Evolutionary conservation across 2,797 vertebrate species (phyloP), one percentile per base, ranked within the genome.

Genomic region (Pitangus sulphuratus): DNA sequence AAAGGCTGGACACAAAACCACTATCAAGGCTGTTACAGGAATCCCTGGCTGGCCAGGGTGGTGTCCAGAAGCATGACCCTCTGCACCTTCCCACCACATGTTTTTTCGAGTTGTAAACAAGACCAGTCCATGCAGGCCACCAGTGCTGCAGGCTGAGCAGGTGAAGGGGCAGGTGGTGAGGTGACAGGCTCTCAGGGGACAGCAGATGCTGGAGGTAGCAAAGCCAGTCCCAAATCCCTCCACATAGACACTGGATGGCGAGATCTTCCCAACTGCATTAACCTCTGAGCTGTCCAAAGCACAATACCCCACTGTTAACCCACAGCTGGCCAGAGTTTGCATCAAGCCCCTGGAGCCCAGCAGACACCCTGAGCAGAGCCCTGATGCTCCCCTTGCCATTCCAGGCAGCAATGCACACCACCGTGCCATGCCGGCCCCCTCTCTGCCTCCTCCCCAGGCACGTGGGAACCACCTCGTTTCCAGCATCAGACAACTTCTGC

Each of bases 51-150:
- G 39, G 30, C 12, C 72, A 33, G 65, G 40, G 25, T 3, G 58
- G 21, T 20, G 51, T 39, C 48, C 39, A 17, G 65, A 39, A 56
- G 33, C 37, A 8, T 3, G 37, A 40, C 20, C 58, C 33, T 26
- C 5, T 35, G 44, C 21, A 3, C 30, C 30, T 18, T 25, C 35
- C 37, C 70, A 37, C 19, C 71, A 2, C 8, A 6, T 2, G 15
- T 6, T 60, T 19, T 9, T n/a, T 15, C n/a, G 1, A 5, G 22
- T 0, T 12, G 40, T 1, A 35, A 31, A 1, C 0, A 2, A 45
- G 35, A 5, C 0, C 3, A 50, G 13, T 21, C 51, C 20, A 1
- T 0, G 4, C 21, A 1, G 26, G 21, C 51, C 25, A 1, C 0
- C 3, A 2, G 56, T 7, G 57, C 48, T 3, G 1, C 15, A 1